These are phyloP conservation scores for Brachypodius melanocephalos DNA, from an alignment of 2,113 vertebrate genomes.

Conservation along the genomic window DNA sequence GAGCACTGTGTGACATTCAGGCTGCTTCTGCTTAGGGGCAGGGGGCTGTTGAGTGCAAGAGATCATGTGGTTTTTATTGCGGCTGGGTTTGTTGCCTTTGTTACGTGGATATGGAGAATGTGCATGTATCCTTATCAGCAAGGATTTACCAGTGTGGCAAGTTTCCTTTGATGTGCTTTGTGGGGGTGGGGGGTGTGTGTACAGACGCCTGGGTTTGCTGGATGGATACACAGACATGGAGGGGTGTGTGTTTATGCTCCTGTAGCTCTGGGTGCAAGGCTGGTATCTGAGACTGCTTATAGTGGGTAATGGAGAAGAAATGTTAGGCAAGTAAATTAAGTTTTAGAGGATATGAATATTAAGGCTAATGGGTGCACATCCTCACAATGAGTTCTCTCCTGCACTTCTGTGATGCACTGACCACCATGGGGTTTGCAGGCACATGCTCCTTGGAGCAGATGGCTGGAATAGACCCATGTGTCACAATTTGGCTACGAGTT, in stretches of 20 bases:
- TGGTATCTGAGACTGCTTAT: background rate
- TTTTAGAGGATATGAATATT: background rate
- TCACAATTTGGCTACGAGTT: background rate
- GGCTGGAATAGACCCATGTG: background rate
- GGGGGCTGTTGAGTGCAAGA: fast-evolving
- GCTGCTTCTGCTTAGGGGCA: background rate
- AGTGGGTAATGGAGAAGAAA: background rate
- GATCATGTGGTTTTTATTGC: background rate
- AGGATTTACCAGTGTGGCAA: background rate
- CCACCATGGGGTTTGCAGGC: background rate
- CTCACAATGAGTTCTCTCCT: background rate
- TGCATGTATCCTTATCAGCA: background rate
- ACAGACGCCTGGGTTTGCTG: background rate
- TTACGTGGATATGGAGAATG: background rate
- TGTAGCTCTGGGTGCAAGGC: background rate
- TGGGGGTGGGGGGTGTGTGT: fast-evolving
- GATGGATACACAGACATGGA: background rate
- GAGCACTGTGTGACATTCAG: fast-evolving
- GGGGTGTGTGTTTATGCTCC: background rate
- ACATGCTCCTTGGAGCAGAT: fast-evolving
- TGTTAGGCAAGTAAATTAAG: background rate
- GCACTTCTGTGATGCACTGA: background rate
- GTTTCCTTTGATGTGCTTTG: background rate
- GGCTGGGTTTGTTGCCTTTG: background rate
- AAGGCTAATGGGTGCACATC: background rate